Percentiles rank a stretch among this genome's conserved stretches.
Evolutionary conservation across 2,113 vertebrate genomes (phyloP).

Genomic region (Lophius piscatorius): DNA sequence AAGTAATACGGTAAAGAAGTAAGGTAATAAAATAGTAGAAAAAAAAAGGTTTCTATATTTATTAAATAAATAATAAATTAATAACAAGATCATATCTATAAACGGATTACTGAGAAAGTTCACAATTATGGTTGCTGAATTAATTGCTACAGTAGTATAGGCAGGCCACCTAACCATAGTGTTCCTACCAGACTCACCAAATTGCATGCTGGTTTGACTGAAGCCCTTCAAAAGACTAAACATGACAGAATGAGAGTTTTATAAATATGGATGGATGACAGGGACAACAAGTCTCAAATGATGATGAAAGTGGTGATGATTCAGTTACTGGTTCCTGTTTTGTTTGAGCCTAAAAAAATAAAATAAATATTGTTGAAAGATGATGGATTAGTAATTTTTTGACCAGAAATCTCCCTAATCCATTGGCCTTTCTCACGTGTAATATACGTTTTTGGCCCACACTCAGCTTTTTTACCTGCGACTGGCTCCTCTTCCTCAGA

Average conservation of each 20-base stretch:
- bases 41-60: too few species aligned
- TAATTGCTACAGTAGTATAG: too few species aligned
- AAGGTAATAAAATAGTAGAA: too few species aligned
- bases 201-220: slow-evolving; percentile 9
- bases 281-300: neutral
- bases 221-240: neutral
- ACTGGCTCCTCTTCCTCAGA: slow-evolving; percentile 79
- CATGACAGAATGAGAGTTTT: too few species aligned
- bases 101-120: too few species aligned
- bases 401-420: slow-evolving; percentile 27
- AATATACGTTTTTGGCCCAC: neutral
- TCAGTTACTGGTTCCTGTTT: neutral
- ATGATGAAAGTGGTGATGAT: slow-evolving; percentile 8
- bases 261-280: neutral
- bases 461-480: slow-evolving; percentile 86
- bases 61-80: too few species aligned
- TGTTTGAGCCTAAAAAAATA: slow-evolving; percentile 15
- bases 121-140: too few species aligned
- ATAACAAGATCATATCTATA: too few species aligned
- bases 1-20: too few species aligned
- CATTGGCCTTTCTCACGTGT: slow-evolving; percentile 16
- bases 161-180: too few species aligned
- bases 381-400: slow-evolving; percentile 44
- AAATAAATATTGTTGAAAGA: slow-evolving; percentile 19
- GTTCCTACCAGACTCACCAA: too few species aligned